A percentile compares a stretch with the other conserved stretches of the same genome.
Conservation (phyloP, 2,888 invertebrate species). For the Hemaris fuciformis region DNA sequence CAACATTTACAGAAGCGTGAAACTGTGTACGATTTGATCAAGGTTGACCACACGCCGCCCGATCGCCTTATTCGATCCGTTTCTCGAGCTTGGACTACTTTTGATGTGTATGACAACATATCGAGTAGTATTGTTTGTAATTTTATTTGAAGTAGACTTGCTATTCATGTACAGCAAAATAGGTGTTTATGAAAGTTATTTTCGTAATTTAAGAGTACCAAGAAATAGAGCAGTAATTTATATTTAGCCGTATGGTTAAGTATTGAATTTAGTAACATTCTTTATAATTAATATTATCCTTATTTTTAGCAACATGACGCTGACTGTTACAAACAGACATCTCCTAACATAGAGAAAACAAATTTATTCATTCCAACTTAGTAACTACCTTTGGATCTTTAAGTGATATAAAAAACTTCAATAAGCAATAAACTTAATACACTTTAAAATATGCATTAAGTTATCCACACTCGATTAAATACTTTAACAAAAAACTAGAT, state of each 20-base stretch:
- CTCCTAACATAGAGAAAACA: no score
- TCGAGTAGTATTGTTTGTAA: neutral
- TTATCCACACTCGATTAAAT: conserved; percentile 1
- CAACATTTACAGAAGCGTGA: neutral
- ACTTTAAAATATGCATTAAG: neutral
- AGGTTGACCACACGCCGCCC: conserved; percentile 53
- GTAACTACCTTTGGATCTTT: neutral
- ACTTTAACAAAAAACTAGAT: neutral
- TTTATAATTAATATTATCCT: no score
- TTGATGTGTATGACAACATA: conserved; percentile 13
- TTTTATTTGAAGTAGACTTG: no score
- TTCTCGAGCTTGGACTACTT: conserved; percentile 33
- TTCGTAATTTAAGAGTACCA: no score
- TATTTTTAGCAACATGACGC: no score
- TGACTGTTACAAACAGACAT: no score
- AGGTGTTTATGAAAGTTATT: no score
- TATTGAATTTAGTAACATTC: no score
- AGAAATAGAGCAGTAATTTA: no score
- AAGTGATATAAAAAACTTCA: neutral
- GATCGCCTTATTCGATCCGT: conserved; percentile 46
- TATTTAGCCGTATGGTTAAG: no score
- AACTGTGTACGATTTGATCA: conserved; percentile 31
- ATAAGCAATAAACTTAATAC: neutral
- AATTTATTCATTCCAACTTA: neutral
- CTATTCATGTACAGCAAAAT: no score